Percentiles rank a stretch among this genome's conserved stretches.
phyloP scores from a whole-genome alignment of 2,888 invertebrate genomes.

The Nomada hirtipes region DNA sequence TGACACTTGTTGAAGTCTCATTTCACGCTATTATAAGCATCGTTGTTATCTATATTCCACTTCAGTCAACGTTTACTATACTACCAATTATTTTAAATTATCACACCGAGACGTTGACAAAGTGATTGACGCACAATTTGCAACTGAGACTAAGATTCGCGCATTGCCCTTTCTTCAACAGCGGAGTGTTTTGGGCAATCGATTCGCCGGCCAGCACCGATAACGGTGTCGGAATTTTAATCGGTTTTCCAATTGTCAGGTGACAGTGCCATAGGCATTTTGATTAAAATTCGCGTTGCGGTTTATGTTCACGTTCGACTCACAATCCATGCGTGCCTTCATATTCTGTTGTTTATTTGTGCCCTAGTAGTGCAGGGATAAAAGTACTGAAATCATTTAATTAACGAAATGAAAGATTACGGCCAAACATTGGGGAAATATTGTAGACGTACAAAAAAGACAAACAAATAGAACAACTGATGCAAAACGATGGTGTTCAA shows the following conservation, averaged over 20 bases:
- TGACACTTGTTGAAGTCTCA: too few species aligned
- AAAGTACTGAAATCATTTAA: neutral
- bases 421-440: too few species aligned
- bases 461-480: too few species aligned
- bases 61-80: too few species aligned
- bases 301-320: conserved; percentile 53
- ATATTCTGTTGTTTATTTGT: conserved; percentile 38
- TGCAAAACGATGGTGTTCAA: too few species aligned
- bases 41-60: too few species aligned
- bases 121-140: neutral
- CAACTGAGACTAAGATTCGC: conserved; percentile 51
- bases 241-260: conserved; percentile 59
- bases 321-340: conserved; percentile 48
- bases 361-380: neutral
- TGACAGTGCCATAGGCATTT: conserved; percentile 57
- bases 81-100: too few species aligned
- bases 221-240: conserved; percentile 69
- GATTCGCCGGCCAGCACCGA: conserved; percentile 33
- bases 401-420: too few species aligned
- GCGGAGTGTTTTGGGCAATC: conserved; percentile 45
- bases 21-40: too few species aligned
- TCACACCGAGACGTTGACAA: neutral
- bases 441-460: too few species aligned
- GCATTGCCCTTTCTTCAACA: conserved; percentile 26
- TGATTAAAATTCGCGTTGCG: conserved; percentile 72